Evolutionary conservation across 2,888 invertebrate genomes (phyloP), one percentile per base, ranked within the genome.

Genomic region (Meloe dianella): DNA sequence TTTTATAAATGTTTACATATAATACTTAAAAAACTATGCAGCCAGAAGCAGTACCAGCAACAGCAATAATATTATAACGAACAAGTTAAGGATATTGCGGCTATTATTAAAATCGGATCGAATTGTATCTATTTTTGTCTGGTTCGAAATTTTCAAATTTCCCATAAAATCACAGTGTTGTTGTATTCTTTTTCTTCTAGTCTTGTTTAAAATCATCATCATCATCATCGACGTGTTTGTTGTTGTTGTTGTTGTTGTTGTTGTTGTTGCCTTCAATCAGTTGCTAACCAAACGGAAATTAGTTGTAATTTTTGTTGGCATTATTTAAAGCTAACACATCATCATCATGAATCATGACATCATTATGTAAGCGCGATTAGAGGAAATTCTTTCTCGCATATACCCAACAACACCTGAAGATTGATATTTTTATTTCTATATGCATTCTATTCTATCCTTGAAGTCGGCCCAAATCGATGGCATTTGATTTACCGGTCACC

Each of bases 51-150:
- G 38, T n/a, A 38, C 20, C 41, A 51, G 2, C 9, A 51, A 20
- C 20, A 51, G 17, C 41, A 17, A 3, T 20, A 41, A 10, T 20
- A 20, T 17, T n/a, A 51, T 22, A 24, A 54, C 54, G 54, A 24
- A 24, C 54, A 51, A 20, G 51, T 17, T 51, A 51, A 51, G 51
- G 51, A 51, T 51, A 54, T 54, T 54, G 22, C 54, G 24, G 54
- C 54, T 54, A 54, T 54, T 54, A 54, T 54, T 54, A 54, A 54
- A 54, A 54, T 54, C 24, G 54, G 12, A 54, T 54, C 54, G 54
- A 54, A 54, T 54, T 54, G 54, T 24, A 24, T 54, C 54, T 54
- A 54, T 54, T 54, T 54, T 24, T 3, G 54, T 54, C 12, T 54
- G 17, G 20, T 4, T 47, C 12, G 12, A 54, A 54, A 12, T 22